phyloP scores from a whole-genome alignment of 2,888 invertebrate species.

The Phortica magna region DNA sequence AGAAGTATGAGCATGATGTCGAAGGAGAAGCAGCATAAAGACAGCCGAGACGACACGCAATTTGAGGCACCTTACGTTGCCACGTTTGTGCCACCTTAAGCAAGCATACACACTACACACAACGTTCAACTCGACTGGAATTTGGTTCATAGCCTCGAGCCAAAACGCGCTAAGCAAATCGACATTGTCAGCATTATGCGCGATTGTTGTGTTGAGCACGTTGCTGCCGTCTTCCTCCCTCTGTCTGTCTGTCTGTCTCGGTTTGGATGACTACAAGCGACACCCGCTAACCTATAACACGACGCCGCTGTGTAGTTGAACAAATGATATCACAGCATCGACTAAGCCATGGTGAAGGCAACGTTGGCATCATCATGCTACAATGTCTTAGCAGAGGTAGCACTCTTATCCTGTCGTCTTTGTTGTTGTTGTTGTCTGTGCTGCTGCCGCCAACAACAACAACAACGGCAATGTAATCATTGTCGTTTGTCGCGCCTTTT shows the following conservation, averaged over 20 bases:
- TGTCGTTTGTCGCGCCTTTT: constrained; percentile 64
- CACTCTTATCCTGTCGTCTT: not conserved
- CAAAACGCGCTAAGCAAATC: constrained; percentile 13
- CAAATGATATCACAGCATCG: too few species aligned
- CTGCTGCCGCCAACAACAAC: not conserved
- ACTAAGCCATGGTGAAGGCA: too few species aligned
- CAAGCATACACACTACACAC: not conserved
- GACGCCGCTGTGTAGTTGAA: too few species aligned
- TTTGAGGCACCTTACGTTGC: constrained; percentile 9
- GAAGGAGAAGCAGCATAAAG: too few species aligned
- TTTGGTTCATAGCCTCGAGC: constrained; percentile 4
- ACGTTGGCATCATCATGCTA: too few species aligned
- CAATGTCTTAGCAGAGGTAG: too few species aligned
- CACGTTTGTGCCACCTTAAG: not conserved
- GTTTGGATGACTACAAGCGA: too few species aligned
- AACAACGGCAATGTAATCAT: constrained; percentile 56
- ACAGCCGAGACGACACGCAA: not conserved
- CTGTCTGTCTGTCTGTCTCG: too few species aligned
- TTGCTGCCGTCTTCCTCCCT: not conserved
- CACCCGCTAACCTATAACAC: too few species aligned
- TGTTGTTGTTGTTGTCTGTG: not conserved
- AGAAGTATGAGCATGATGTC: too few species aligned
- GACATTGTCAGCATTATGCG: constrained; percentile 25
- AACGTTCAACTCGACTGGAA: not conserved
- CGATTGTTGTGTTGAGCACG: not conserved